phyloP scores from a whole-genome alignment of 2,888 invertebrate genomes.

The Hartigia nigra region DNA sequence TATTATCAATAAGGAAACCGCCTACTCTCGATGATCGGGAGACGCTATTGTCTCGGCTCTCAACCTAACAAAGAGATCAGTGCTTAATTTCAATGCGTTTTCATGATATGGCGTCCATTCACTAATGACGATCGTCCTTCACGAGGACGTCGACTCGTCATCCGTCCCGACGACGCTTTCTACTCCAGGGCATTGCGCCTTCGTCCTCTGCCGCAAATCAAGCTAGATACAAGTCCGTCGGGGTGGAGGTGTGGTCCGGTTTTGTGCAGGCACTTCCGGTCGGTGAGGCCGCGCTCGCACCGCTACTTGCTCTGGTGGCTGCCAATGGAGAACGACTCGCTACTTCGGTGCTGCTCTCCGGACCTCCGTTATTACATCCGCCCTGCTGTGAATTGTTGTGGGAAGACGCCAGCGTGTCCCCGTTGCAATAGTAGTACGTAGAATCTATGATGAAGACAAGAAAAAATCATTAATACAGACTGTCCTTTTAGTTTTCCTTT shows the following conservation, averaged over 20 bases:
- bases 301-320: conserved; percentile 77
- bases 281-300: conserved; percentile 78
- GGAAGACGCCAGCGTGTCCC: conserved; percentile 65
- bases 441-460: conserved; percentile 67
- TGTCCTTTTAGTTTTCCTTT: not conserved
- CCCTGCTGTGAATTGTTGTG: conserved; percentile 59
- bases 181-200: conserved; percentile 9
- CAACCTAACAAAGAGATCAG: conserved; percentile 53
- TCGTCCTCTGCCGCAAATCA: conserved; percentile 43
- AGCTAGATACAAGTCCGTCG: conserved; percentile 62
- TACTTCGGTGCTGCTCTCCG: conserved; percentile 66
- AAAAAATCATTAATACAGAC: conserved; percentile 28
- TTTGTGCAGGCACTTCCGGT: conserved; percentile 79
- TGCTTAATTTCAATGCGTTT: conserved; percentile 55
- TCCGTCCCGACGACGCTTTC: conserved; percentile 19
- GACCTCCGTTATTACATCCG: conserved; percentile 54
- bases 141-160: conserved; percentile 16
- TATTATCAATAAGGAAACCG: not conserved
- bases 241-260: conserved; percentile 67
- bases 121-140: conserved; percentile 28
- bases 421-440: conserved; percentile 74
- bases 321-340: conserved; percentile 77
- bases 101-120: conserved; percentile 60
- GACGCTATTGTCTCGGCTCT: not conserved
- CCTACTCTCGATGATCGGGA: not conserved